phyloP scores from a whole-genome alignment of 2,113 vertebrate genomes.

The Toxotes jaculatrix region DNA sequence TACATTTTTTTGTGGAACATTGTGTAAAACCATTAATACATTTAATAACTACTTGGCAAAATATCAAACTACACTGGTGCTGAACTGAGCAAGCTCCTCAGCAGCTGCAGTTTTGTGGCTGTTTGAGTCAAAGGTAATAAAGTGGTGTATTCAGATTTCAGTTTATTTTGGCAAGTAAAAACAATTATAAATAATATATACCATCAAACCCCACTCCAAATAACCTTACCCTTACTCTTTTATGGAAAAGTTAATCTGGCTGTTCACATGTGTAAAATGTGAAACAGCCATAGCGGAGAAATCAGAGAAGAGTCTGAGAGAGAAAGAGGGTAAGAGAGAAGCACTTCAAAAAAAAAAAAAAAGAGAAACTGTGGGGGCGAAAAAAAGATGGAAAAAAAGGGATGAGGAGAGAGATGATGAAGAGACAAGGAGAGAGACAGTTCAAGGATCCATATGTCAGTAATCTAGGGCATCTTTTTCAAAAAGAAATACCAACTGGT shows the following conservation, averaged over 20 bases:
- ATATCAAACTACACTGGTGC: neutral
- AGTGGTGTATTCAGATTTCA: neutral
- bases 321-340: neutral
- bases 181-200: neutral
- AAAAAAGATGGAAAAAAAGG: neutral
- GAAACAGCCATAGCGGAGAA: neutral
- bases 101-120: neutral
- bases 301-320: neutral
- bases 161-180: slow-evolving; percentile 5
- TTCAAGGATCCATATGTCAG: slow-evolving; percentile 47
- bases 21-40: neutral
- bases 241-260: neutral
- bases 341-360: slow-evolving; percentile 16
- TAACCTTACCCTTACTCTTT: neutral
- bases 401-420: neutral
- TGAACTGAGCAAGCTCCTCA: neutral
- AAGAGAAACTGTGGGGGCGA: neutral
- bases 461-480: slow-evolving; percentile 49
- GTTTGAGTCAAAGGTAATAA: neutral
- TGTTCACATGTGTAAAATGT: neutral
- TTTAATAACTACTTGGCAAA: neutral
- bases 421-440: slow-evolving; percentile 18
- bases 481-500: slow-evolving; percentile 54
- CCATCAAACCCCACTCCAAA: neutral
- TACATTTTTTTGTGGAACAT: neutral